A percentile compares a stretch with the other conserved stretches of the same genome.
Evolutionary conservation across 2,888 invertebrate genomes (phyloP).

Genomic region (Oeneis ivallda): DNA sequence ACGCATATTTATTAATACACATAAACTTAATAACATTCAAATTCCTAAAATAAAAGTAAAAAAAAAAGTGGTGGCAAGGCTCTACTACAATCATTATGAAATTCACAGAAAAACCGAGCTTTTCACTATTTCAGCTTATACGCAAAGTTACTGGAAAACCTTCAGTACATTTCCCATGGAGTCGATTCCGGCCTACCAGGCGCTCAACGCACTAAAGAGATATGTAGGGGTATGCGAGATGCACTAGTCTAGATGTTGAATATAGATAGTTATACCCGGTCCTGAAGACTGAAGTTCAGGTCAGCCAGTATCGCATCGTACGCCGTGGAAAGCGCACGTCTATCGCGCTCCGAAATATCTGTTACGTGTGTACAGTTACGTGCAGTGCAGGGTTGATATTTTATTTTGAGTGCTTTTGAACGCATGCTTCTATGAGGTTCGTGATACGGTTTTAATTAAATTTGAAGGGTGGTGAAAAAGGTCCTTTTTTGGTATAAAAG

Average conservation of each 20-base stretch:
- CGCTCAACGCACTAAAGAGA: conserved; percentile 52
- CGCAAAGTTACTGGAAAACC: conserved; percentile 38
- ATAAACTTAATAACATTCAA: too few species aligned
- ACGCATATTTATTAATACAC: too few species aligned
- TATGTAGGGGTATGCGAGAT: conserved; percentile 54
- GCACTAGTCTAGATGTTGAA: conserved; percentile 45
- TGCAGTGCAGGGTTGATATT: conserved; percentile 41
- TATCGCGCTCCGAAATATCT: conserved; percentile 36
- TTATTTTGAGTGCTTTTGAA: conserved; percentile 40
- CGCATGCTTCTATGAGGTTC: conserved; percentile 44
- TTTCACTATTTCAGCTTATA: conserved; percentile 23
- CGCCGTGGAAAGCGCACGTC: conserved; percentile 60
- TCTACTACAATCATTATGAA: neutral
- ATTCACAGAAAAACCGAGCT: neutral
- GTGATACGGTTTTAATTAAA: conserved; percentile 33
- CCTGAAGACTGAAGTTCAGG: conserved; percentile 57
- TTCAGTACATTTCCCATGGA: conserved; percentile 41
- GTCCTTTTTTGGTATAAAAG: neutral
- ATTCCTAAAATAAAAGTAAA: neutral
- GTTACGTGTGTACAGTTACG: conserved; percentile 45
- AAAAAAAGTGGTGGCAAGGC: neutral
- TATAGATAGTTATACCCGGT: conserved; percentile 46
- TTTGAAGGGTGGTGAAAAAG: conserved; percentile 3
- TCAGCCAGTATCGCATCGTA: conserved; percentile 64
- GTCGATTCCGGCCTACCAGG: conserved; percentile 57